These are phyloP conservation scores for Smutsia gigantea DNA, from an alignment of 2,797 vertebrate genomes.

Conservation along the genomic window DNA sequence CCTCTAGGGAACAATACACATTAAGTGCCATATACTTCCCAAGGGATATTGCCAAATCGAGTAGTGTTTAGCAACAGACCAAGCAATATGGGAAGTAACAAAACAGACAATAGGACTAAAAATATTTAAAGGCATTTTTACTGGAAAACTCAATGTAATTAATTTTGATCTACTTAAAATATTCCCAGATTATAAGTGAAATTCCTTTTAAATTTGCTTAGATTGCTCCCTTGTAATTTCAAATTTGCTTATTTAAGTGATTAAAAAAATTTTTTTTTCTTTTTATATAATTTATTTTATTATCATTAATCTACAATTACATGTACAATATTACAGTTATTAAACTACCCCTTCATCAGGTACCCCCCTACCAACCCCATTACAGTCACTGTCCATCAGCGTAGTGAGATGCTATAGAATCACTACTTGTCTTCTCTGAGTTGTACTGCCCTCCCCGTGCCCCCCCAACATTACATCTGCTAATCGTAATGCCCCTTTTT, in stretches of 20 bases:
- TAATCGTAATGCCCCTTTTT: too few relatives aligned
- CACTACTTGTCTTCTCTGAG: too few relatives aligned
- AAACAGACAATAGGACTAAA: slow-evolving; percentile 38
- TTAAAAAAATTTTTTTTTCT: too few relatives aligned
- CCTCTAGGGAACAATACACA: slow-evolving; percentile 86
- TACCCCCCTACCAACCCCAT: too few relatives aligned
- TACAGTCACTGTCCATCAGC: too few relatives aligned
- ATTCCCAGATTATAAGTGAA: not conserved
- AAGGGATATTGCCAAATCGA: slow-evolving; percentile 75
- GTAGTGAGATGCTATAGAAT: too few relatives aligned
- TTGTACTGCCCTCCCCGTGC: too few relatives aligned
- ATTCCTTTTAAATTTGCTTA: slow-evolving; percentile 26
- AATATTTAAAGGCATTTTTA: not conserved
- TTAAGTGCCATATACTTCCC: slow-evolving; percentile 80
- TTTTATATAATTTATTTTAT: too few relatives aligned
- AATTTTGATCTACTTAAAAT: slow-evolving; percentile 7
- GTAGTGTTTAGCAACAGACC: slow-evolving; percentile 54
- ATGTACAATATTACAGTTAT: too few relatives aligned
- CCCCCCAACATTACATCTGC: too few relatives aligned
- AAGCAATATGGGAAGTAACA: slow-evolving; percentile 31
- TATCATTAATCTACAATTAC: too few relatives aligned
- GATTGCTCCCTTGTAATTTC: slow-evolving; percentile 22
- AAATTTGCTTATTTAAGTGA: slow-evolving; percentile 37
- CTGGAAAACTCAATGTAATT: slow-evolving; percentile 3
- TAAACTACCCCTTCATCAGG: too few relatives aligned